Evolutionary conservation across 1,140 invertebrate species (phyloP), one percentile per base, ranked within the genome.

Genomic region (Brachionus asplanchnoidis): DNA sequence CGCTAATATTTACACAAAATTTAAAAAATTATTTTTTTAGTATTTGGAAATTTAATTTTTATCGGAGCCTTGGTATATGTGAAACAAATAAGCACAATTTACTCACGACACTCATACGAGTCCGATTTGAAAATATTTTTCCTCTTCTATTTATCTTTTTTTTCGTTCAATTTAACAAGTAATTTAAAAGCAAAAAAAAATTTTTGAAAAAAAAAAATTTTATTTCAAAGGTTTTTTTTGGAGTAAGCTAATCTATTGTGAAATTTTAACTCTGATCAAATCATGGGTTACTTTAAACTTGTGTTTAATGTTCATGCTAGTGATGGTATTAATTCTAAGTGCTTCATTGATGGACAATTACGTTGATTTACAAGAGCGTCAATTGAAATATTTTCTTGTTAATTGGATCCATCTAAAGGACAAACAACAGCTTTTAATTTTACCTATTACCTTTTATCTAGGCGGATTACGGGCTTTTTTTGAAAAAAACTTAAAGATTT

Each of bases 31-130:
- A n/a, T 20, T 20, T 9, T 4, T 60, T 26, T 20, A 73, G 68
- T 73, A 40, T 42, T 73, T 17, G 68, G 68, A 40, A 73, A 73
- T 42, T 42, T 40, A 20, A n/a, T 73, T 73, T 40, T 73, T 42
- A 46, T 73, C 20, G 68, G 14, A 40, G 14, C 68, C 14, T 40
- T 73, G n/a, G 68, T 73, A 20, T 73, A 73, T 42, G 68, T 73
- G 12, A 73, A 73, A 17, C 32, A 73, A 73, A 73, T 73, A 12
- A 73, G 68, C n/a, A 73, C 28, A 42, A 42, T 73, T 73, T 73
- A 40, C 40, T 73, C 68, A 42, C 14, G 68, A 42, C 36, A 73
- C 17, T 40, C 68, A 9, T 73, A 73, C 42, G 32, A 73, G 40
- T 40, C 32, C 3, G 68, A 73, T 23, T 40, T 73, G 12, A 73